Evolutionary conservation across 1,140 invertebrate species (phyloP).

Genomic region (Rhyacophila brunnea): DNA sequence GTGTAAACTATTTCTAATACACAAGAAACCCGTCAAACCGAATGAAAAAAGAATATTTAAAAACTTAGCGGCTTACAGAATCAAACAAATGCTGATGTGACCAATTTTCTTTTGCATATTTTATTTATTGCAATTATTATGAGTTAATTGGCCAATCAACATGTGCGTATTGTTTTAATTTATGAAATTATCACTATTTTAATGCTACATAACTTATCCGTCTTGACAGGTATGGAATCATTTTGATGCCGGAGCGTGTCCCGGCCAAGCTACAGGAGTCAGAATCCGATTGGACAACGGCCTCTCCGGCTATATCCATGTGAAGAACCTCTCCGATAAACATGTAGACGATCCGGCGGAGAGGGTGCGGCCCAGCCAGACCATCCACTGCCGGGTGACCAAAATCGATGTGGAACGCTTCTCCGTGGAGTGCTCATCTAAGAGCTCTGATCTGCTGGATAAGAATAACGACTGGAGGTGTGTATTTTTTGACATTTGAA

Average conservation of each 20-base stretch:
- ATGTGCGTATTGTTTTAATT: no score
- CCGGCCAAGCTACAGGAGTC: slow-evolving; percentile 92
- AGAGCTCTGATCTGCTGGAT: slow-evolving; percentile 89
- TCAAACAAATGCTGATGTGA: no score
- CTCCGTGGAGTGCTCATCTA: slow-evolving; percentile 90
- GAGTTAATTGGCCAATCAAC: no score
- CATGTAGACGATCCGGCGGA: slow-evolving; percentile 92
- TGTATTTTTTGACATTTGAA: no score
- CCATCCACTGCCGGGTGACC: slow-evolving; percentile 89
- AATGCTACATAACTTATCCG: no score
- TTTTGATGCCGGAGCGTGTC: slow-evolving; percentile 93
- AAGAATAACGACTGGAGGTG: slow-evolving; percentile 88
- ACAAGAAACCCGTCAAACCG: no score
- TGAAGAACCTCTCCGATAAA: slow-evolving; percentile 93
- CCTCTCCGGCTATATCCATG: slow-evolving; percentile 90
- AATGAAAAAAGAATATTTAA: no score
- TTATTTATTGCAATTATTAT: slow-evolving; percentile 7
- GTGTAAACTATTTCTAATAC: no score
- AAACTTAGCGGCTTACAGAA: no score
- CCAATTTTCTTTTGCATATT: no score
- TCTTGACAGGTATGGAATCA: slow-evolving; percentile 88
- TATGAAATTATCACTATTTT: not conserved
- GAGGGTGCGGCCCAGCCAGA: slow-evolving; percentile 81
- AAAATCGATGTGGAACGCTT: slow-evolving; percentile 96
- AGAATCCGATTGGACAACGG: slow-evolving; percentile 90